These are phyloP conservation scores for Athalia circularis DNA, from an alignment of 2,888 invertebrate genomes.

Conservation along the genomic window DNA sequence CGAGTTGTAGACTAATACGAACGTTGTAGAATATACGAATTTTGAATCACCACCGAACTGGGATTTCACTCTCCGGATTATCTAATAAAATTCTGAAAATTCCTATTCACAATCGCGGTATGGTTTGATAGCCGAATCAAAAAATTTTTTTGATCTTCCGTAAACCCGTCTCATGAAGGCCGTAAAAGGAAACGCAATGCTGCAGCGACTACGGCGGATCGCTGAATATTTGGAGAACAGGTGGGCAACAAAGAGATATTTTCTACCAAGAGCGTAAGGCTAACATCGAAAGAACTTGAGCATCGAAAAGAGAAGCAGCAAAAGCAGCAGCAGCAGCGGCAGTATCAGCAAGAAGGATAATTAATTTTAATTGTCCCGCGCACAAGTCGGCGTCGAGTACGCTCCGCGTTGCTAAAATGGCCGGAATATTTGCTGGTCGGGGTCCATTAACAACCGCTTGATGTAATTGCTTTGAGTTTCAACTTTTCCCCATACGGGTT, in stretches of 20 bases:
- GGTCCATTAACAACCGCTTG: slow-evolving; percentile 64
- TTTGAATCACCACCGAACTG: too few species aligned
- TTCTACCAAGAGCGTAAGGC: slow-evolving; percentile 44
- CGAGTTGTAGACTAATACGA: too few species aligned
- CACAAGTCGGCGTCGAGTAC: slow-evolving; percentile 53
- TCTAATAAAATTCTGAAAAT: neutral
- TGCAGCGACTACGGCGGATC: neutral
- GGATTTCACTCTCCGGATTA: neutral
- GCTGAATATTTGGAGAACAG: slow-evolving; percentile 52
- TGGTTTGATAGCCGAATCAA: too few species aligned
- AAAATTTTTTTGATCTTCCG: neutral
- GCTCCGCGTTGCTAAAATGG: slow-evolving; percentile 63
- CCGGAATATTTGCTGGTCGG: slow-evolving; percentile 64
- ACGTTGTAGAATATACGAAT: neutral
- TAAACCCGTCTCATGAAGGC: neutral
- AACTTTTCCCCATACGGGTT: neutral
- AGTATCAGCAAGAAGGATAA: slow-evolving; percentile 58
- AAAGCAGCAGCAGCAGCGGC: neutral
- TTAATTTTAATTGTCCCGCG: slow-evolving; percentile 68
- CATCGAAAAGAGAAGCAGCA: too few species aligned
- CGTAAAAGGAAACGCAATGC: neutral
- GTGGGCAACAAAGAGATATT: slow-evolving; percentile 57
- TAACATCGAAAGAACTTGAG: too few species aligned
- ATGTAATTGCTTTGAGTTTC: slow-evolving; percentile 60
- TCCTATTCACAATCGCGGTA: neutral